Base-by-base conservation (phyloP, 2,113 vertebrate species). In the Indicator maculatus region DNA sequence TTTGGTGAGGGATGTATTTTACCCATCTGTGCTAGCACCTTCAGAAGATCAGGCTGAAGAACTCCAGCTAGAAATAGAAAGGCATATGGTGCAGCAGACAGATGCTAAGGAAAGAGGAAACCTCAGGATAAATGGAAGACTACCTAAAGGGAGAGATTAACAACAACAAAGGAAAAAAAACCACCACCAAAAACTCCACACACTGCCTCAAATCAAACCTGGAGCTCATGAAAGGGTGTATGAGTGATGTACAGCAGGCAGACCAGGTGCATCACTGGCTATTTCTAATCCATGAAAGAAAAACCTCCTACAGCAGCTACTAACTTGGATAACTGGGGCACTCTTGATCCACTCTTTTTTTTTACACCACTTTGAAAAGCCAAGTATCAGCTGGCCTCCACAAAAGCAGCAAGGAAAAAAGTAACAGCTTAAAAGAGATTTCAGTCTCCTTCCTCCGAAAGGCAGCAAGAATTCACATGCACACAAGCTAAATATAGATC, bases 261-360 rank as follows among this genome's bases (percentile, higher is more conserved):
- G 41, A 55, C 20, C 18, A 50, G 31, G 11, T 56, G 45, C 93
- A 70, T 71, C 78, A 26, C 21, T 78, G 31, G 38, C 64, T 91
- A 70, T 76, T 89, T 86, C 33, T 58, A 21, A 38, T 12, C 65
- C 58, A 41, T 11, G 33, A 60, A 58, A 90, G 60, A 70, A 75
- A 91, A 89, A 82, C 45, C 88, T 86, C 47, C 50, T 9, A 66
- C 33, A 95, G 72, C 56, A 90, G 60, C 64, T 72, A 80, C 82
- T 55, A 69, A 52, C 56, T 86, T 53, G 58, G 72, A 18, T 83
- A 95, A 94, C 7, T 95, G 86, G 80, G 86, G 81, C 83, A 83
- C 13, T 67, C 79, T 20, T n/a, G 56, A 93, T 78, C 65, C 73
- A 65, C 81, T 86, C 17, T 17, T 86, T 91, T 91, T 81, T 73